Evolutionary conservation across 2,797 vertebrate species (phyloP).

Genomic region (Gadopsis bispinosus): DNA sequence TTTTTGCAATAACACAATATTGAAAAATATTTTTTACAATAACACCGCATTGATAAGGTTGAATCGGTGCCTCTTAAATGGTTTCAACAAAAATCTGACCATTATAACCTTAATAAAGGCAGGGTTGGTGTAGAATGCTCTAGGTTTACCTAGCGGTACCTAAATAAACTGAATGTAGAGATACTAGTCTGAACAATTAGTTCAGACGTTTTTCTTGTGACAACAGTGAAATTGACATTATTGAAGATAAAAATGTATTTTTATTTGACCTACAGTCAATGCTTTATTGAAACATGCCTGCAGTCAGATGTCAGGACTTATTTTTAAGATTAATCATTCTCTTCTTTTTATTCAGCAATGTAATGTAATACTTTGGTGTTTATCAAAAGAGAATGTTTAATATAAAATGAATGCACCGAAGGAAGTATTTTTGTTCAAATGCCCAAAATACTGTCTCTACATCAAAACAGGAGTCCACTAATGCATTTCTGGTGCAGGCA

Average conservation of each 20-base stretch:
- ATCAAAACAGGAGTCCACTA: slow-evolving; percentile 30
- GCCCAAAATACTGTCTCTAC: slow-evolving; percentile 24
- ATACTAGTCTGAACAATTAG: neutral
- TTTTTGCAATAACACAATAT: too few species aligned
- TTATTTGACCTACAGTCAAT: neutral
- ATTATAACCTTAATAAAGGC: neutral
- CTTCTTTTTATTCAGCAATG: neutral
- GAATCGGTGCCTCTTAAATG: neutral
- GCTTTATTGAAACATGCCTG: slow-evolving; percentile 8
- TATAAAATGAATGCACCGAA: slow-evolving; percentile 12
- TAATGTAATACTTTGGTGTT: slow-evolving; percentile 27
- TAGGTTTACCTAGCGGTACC: neutral
- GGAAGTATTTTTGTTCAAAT: slow-evolving; percentile 22
- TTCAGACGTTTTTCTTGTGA: neutral
- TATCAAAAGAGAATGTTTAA: slow-evolving; percentile 19
- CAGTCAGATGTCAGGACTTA: neutral
- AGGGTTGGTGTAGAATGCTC: neutral
- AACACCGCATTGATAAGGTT: neutral
- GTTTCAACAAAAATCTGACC: neutral
- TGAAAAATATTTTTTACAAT: too few species aligned
- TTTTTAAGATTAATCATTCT: slow-evolving; percentile 5
- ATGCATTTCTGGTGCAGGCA: slow-evolving; percentile 74
- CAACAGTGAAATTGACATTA: neutral
- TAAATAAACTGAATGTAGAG: slow-evolving; percentile 1
- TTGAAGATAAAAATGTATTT: neutral